Evolutionary conservation across 2,888 invertebrate species (phyloP).

Genomic region (Sphaerophoria rueppellii): DNA sequence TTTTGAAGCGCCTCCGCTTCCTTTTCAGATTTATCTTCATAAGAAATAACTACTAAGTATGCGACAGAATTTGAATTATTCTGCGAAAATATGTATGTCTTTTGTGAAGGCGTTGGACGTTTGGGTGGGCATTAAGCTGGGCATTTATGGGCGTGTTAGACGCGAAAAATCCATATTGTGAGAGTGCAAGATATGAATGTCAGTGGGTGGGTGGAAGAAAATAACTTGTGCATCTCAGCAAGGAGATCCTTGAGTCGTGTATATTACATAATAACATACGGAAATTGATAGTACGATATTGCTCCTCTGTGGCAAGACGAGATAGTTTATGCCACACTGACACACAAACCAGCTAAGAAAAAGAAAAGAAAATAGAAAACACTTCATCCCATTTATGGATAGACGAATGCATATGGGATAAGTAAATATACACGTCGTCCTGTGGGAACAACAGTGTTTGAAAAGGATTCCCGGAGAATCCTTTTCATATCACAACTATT

Average conservation of each 20-base stretch:
- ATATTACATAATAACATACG: conserved; percentile 61
- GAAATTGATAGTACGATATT: conserved; percentile 67
- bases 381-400: not conserved
- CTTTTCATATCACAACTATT: conserved; percentile 48
- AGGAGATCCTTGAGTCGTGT: conserved; percentile 53
- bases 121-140: not conserved
- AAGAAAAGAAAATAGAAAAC: not conserved
- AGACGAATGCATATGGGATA: conserved; percentile 2
- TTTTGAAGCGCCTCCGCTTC: conserved; percentile 10
- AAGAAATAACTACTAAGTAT: conserved; percentile 51
- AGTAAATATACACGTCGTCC: conserved; percentile 28
- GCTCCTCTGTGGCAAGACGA: conserved; percentile 51
- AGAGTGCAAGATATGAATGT: conserved; percentile 17
- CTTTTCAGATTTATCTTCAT: conserved; percentile 62
- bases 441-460: not conserved
- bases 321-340: conserved; percentile 32
- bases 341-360: not conserved
- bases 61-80: conserved; percentile 62
- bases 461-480: conserved; percentile 7
- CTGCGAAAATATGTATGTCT: conserved; percentile 41
- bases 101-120: conserved; percentile 50
- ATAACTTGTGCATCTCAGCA: conserved; percentile 12
- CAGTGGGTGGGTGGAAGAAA: conserved; percentile 2
- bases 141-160: not conserved
- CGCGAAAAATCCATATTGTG: not conserved